Evolutionary conservation across 2,888 invertebrate genomes (phyloP), one percentile per base, ranked within the genome.

Genomic region (Clistopyga incitator): DNA sequence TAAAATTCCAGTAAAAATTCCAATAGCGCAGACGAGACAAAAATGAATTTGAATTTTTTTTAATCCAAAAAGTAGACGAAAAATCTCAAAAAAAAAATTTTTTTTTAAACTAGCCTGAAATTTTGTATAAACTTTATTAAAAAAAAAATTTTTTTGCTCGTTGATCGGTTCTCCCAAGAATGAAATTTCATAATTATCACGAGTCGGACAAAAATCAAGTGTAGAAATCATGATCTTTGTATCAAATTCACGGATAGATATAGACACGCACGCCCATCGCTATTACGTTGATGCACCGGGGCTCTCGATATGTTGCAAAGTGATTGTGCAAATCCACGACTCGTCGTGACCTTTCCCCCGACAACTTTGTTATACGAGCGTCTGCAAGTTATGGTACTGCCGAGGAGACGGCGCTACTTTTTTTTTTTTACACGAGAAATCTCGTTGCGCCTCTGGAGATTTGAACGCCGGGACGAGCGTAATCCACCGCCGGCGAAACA

Each of bases 301-400:
- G 50, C 20, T 59, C 54, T 42, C 70, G 78, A 78, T 61, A 71
- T 78, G 87, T 87, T 87, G 86, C 87, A 87, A 88, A 88, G 86
- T 81, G 88, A 88, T 88, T 87, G 84, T 85, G 86, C 85, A 87
- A 86, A 81, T 76, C 42, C 34, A 42, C 78, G 71, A 70, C 71
- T 38, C 68, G 38, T 29, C 79, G 75, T 88, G 87, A 90, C 87
- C 87, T 88, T 86, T 87, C 77, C 45, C 72, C 67, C 74, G 59
- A 29, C 86, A 82, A 88, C 86, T 85, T 86, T 86, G 88, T 88
- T 84, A 75, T 47, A 56, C 78, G 72, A 45, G 47, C 61, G 50
- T 45, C 38, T 38, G 72, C 78, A 38, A 74, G 56, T 71, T 77
- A 59, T 61, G 75, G 56, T 23, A 75, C 23, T 38, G n/a, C 23